Conservation (phyloP, 2,888 invertebrate species). For the Brenthis daphne region DNA sequence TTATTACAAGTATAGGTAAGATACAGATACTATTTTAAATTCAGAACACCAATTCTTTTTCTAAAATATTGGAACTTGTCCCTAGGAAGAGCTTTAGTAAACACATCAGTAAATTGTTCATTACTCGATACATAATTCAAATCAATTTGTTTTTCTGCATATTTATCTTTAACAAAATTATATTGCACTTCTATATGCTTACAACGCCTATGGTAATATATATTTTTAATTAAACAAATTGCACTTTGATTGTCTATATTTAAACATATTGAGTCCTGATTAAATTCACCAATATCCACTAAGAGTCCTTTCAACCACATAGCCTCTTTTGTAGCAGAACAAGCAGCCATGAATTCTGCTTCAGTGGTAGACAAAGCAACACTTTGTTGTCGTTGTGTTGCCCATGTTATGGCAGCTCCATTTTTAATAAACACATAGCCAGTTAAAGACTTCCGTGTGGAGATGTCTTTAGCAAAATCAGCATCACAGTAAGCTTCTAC, state of each 20-base stretch:
- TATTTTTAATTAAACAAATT: slow-evolving; percentile 5
- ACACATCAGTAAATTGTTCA: slow-evolving; percentile 25
- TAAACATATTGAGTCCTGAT: background rate
- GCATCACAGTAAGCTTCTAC: slow-evolving; percentile 36
- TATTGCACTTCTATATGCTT: slow-evolving; percentile 31
- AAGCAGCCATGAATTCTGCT: slow-evolving; percentile 33
- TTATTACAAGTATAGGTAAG: no score
- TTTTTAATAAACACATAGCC: background rate
- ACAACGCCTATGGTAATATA: slow-evolving; percentile 26
- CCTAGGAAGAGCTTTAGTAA: slow-evolving; percentile 19
- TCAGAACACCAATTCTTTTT: no score
- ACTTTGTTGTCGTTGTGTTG: slow-evolving; percentile 27
- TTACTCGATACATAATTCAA: slow-evolving; percentile 26
- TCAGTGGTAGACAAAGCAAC: slow-evolving; percentile 30
- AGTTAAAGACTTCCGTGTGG: slow-evolving; percentile 16
- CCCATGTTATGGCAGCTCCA: no score
- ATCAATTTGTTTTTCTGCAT: slow-evolving; percentile 15
- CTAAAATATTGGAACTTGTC: no score
- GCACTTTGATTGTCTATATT: background rate
- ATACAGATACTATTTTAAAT: no score
- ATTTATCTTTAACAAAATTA: slow-evolving; percentile 33
- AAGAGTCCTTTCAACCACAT: background rate
- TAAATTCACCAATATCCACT: background rate
- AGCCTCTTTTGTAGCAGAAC: slow-evolving; percentile 31
- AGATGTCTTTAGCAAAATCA: slow-evolving; percentile 37